phyloP scores from a whole-genome alignment of 2,888 invertebrate genomes.

The Agapostemon virescens region DNA sequence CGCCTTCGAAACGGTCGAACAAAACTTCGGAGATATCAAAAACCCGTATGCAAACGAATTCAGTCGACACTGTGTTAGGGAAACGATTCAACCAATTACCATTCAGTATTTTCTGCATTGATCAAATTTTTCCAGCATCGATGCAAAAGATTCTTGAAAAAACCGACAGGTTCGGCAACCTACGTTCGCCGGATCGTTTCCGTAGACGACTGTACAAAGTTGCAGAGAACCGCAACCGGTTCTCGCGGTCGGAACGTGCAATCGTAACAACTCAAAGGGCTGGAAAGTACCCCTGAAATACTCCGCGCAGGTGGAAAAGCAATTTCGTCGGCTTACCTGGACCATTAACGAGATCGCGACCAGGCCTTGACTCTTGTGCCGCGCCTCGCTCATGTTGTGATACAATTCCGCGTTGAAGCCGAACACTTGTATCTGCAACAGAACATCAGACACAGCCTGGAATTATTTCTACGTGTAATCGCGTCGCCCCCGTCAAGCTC shows the following conservation, averaged over 20 bases:
- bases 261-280: slow-evolving; percentile 7
- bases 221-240: neutral
- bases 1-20: neutral
- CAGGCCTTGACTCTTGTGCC: slow-evolving; percentile 97
- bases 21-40: neutral
- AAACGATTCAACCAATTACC: neutral
- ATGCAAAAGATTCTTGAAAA: neutral
- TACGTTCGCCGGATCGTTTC: neutral
- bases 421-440: slow-evolving; percentile 94
- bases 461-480: slow-evolving; percentile 53
- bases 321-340: slow-evolving; percentile 85
- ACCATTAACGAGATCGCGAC: slow-evolving; percentile 97
- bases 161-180: neutral
- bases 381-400: slow-evolving; percentile 97
- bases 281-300: neutral
- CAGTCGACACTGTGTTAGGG: too few relatives aligned
- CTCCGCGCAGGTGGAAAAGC: neutral
- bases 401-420: slow-evolving; percentile 98
- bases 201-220: neutral
- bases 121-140: neutral
- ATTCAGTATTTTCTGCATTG: neutral
- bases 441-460: slow-evolving; percentile 29
- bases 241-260: neutral
- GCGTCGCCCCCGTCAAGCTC: slow-evolving; percentile 19
- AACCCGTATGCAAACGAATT: neutral